Percentiles rank a stretch among this genome's conserved stretches.
Evolutionary conservation across 1,140 invertebrate genomes (phyloP).

Genomic region (Ptiloglossa arizonensis): DNA sequence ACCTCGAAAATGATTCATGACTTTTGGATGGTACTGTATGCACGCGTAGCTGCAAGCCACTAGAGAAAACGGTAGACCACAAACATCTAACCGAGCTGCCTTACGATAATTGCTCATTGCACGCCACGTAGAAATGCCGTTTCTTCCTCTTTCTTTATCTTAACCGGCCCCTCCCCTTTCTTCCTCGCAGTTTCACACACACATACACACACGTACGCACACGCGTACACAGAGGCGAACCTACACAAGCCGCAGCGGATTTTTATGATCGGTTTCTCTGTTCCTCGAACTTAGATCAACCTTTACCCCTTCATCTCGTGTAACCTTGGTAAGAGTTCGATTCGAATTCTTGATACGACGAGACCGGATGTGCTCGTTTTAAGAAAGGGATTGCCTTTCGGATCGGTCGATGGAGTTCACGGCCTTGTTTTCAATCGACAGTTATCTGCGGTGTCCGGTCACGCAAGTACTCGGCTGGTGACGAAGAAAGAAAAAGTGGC

Average conservation of each 20-base stretch:
- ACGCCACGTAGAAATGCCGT: constrained; percentile 61
- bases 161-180: neutral
- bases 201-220: neutral
- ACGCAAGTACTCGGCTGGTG: constrained; percentile 61
- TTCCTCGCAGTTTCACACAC: neutral
- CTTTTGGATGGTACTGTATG: constrained; percentile 6
- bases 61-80: constrained; percentile 60
- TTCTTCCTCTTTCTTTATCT: constrained; percentile 39
- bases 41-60: constrained; percentile 29
- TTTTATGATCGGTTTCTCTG: neutral
- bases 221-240: neutral
- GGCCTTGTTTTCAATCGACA: constrained; percentile 46
- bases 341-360: constrained; percentile 18
- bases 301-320: constrained; percentile 1
- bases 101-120: constrained; percentile 71
- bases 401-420: constrained; percentile 53
- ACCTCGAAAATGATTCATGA: neutral
- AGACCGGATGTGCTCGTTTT: constrained; percentile 41
- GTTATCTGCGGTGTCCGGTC: constrained; percentile 66
- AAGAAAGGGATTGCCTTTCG: constrained; percentile 49
- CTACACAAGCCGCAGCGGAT: neutral
- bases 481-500: constrained; percentile 42
- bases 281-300: neutral
- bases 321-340: neutral
- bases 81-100: constrained; percentile 35